Evolutionary conservation across 2,888 invertebrate genomes (phyloP).

Genomic region (Agriotes lineatus): DNA sequence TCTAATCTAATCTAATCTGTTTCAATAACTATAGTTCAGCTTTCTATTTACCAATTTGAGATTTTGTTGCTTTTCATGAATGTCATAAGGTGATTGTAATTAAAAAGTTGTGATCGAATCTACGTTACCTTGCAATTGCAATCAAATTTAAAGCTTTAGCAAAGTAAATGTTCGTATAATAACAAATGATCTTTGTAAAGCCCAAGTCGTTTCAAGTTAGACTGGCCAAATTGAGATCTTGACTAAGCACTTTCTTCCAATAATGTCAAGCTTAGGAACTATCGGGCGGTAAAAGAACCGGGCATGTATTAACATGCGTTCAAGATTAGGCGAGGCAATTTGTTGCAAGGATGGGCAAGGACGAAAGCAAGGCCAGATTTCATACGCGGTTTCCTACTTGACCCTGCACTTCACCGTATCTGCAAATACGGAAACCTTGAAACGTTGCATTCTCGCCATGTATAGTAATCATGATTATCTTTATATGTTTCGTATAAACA

Average conservation of each 20-base stretch:
- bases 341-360: constrained; percentile 15
- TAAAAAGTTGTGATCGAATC: no score
- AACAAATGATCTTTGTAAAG: not conserved
- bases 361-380: constrained; percentile 1
- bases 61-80: no score
- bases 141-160: not conserved
- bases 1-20: no score
- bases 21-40: no score
- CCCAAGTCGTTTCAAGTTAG: not conserved
- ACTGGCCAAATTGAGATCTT: not conserved
- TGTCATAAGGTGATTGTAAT: no score
- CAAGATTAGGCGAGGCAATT: constrained; percentile 12
- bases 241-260: constrained; percentile 13
- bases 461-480: no score
- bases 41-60: no score
- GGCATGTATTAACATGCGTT: not conserved
- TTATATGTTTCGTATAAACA: no score
- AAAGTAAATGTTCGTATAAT: not conserved
- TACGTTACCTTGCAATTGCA: no score
- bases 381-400: not conserved
- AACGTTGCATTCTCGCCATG: no score
- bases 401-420: not conserved
- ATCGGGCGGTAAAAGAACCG: not conserved
- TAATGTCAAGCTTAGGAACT: not conserved
- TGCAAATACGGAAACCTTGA: no score